These are phyloP conservation scores for Pseudorhombus dupliciocellatus DNA, from an alignment of 2,113 vertebrate genomes.

Conservation along the genomic window DNA sequence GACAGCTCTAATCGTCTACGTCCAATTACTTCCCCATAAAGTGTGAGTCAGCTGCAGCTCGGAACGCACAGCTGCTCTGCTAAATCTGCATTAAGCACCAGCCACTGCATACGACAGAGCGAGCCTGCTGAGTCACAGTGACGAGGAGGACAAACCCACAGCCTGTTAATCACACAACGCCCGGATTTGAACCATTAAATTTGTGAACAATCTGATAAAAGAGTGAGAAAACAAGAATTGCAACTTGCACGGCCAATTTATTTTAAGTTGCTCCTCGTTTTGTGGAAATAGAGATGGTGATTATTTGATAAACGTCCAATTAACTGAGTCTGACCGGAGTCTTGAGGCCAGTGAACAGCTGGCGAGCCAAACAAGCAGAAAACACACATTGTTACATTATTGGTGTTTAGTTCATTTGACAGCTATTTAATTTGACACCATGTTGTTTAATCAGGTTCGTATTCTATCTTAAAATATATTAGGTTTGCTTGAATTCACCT, in stretches of 20 bases:
- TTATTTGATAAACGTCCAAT: too few relatives aligned
- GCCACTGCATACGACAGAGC: slow-evolving; percentile 34
- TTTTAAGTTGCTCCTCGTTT: too few relatives aligned
- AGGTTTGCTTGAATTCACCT: too few relatives aligned
- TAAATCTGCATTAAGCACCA: slow-evolving; percentile 40
- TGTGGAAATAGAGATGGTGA: too few relatives aligned
- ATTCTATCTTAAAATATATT: too few relatives aligned
- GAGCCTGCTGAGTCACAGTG: slow-evolving; percentile 55
- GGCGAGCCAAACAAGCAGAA: too few relatives aligned
- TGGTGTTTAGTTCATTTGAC: too few relatives aligned
- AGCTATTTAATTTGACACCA: too few relatives aligned
- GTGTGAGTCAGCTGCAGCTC: slow-evolving; percentile 40
- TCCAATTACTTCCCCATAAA: slow-evolving; percentile 26
- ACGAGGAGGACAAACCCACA: slow-evolving; percentile 11
- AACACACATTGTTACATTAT: too few relatives aligned
- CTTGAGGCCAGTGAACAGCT: too few relatives aligned
- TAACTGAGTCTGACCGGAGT: too few relatives aligned
- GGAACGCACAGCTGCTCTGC: slow-evolving; percentile 36
- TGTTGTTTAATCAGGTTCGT: too few relatives aligned
- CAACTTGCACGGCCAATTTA: neutral
- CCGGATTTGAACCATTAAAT: neutral
- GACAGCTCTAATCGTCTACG: neutral
- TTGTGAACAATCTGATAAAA: neutral
- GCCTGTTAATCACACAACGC: slow-evolving; percentile 5
- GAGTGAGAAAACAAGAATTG: neutral